Percentiles rank a stretch among this genome's conserved stretches.
Evolutionary conservation across 2,888 invertebrate genomes (phyloP).

Genomic region (Podotricha telesiphe): DNA sequence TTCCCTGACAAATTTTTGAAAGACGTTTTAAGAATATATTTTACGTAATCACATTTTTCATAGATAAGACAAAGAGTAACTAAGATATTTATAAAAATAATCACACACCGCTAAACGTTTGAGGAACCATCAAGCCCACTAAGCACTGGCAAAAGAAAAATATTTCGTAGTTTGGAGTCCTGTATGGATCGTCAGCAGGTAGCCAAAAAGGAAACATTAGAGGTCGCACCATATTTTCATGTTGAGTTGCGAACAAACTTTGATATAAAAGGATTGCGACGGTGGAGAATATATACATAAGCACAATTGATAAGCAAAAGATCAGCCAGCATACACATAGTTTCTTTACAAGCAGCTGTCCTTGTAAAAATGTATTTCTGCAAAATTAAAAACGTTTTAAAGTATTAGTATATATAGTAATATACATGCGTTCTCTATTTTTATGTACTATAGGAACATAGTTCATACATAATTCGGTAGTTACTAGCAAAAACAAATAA

Average conservation of each 20-base stretch:
- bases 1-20: too few species aligned
- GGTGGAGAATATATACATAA: conserved; percentile 51
- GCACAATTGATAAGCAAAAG: conserved; percentile 46
- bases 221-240: conserved; percentile 59
- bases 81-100: neutral
- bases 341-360: conserved; percentile 65
- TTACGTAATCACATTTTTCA: too few species aligned
- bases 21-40: too few species aligned
- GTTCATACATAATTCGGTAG: too few species aligned
- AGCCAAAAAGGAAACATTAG: conserved; percentile 67
- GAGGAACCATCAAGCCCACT: conserved; percentile 49
- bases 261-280: conserved; percentile 54
- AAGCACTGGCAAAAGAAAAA: conserved; percentile 53
- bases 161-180: conserved; percentile 67
- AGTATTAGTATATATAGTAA: too few species aligned
- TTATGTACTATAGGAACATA: too few species aligned
- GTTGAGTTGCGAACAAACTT: conserved; percentile 56
- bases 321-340: conserved; percentile 56
- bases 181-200: conserved; percentile 63
- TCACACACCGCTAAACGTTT: conserved; percentile 61
- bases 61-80: neutral
- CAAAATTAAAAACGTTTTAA: conserved; percentile 42
- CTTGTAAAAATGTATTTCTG: conserved; percentile 61
- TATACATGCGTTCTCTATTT: too few species aligned
- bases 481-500: too few species aligned